phyloP scores from a whole-genome alignment of 2,797 vertebrate species.

The Pangasius krempfi region DNA sequence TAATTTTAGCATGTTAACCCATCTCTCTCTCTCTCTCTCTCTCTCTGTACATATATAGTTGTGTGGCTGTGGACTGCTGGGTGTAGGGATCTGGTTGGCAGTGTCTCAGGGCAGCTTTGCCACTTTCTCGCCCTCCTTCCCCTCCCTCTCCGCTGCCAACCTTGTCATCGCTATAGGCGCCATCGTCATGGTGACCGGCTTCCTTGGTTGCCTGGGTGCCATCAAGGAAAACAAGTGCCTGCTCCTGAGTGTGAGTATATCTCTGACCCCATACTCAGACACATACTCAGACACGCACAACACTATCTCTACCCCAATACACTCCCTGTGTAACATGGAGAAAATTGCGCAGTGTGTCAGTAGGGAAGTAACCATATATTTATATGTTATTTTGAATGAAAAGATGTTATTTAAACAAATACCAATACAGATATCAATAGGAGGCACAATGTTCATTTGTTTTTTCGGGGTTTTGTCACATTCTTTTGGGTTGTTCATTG shows the following conservation, averaged over 20 bases:
- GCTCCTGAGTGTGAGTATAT: slow-evolving; percentile 91
- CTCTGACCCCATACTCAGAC: slow-evolving; percentile 22
- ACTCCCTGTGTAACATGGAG: not conserved
- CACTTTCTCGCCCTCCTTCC: slow-evolving; percentile 98
- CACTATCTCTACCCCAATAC: not conserved
- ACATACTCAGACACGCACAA: slow-evolving; percentile 18
- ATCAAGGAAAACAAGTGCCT: slow-evolving; percentile 99
- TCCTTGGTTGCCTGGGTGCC: slow-evolving; percentile 97
- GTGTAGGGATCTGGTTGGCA: slow-evolving; percentile 97
- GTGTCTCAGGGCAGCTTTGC: slow-evolving; percentile 98
- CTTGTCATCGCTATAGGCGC: slow-evolving; percentile 92
- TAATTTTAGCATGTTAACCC: not conserved
- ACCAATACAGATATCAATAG: not conserved
- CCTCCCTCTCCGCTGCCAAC: slow-evolving; percentile 95
- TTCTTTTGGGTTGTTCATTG: not conserved
- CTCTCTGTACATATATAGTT: slow-evolving; percentile 76
- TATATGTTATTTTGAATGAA: not conserved
- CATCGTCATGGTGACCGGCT: slow-evolving; percentile 96
- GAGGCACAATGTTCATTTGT: not conserved
- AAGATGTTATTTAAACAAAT: not conserved
- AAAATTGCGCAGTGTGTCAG: not conserved
- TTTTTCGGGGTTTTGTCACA: not conserved
- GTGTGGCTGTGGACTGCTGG: slow-evolving; percentile 95
- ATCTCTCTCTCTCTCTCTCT: slow-evolving; percentile 42
- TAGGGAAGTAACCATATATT: not conserved